Conservation (phyloP, 2,888 invertebrate species). For the Listrodromus nycthemerus region DNA sequence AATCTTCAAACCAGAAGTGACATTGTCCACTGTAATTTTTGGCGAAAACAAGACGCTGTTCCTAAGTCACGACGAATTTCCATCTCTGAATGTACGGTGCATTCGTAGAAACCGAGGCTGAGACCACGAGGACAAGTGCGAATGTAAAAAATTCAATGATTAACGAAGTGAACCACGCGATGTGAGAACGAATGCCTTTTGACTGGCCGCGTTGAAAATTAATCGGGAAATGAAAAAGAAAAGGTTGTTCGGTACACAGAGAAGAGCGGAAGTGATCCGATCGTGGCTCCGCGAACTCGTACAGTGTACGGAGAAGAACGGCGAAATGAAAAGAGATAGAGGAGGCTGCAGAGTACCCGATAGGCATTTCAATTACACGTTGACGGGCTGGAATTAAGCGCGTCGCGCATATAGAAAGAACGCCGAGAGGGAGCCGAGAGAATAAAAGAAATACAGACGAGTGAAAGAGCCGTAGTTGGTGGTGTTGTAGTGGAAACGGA, state of each 20-base stretch:
- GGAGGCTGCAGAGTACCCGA: constrained; percentile 46
- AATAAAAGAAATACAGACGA: constrained; percentile 56
- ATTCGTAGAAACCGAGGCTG: too few relatives aligned
- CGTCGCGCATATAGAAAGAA: constrained; percentile 46
- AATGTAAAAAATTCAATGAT: constrained; percentile 32
- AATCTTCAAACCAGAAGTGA: too few relatives aligned
- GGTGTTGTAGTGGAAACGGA: constrained; percentile 24
- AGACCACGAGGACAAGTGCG: not conserved
- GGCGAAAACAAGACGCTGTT: too few relatives aligned
- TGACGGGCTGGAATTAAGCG: constrained; percentile 64
- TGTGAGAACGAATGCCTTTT: not conserved
- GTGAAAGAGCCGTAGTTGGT: constrained; percentile 26
- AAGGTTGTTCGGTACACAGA: constrained; percentile 30
- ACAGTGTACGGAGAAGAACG: constrained; percentile 3
- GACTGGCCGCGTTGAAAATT: constrained; percentile 33
- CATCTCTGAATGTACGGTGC: not conserved
- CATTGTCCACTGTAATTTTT: too few relatives aligned
- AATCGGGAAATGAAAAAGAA: constrained; percentile 24
- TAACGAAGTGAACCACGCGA: not conserved
- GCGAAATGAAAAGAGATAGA: constrained; percentile 8
- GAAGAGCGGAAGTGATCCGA: constrained; percentile 33
- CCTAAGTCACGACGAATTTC: not conserved
- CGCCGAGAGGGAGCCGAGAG: constrained; percentile 17
- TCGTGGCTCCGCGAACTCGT: constrained; percentile 10
- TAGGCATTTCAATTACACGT: constrained; percentile 67